Conservation (phyloP, 2,797 vertebrate species). For the Pelodytes ibericus region DNA sequence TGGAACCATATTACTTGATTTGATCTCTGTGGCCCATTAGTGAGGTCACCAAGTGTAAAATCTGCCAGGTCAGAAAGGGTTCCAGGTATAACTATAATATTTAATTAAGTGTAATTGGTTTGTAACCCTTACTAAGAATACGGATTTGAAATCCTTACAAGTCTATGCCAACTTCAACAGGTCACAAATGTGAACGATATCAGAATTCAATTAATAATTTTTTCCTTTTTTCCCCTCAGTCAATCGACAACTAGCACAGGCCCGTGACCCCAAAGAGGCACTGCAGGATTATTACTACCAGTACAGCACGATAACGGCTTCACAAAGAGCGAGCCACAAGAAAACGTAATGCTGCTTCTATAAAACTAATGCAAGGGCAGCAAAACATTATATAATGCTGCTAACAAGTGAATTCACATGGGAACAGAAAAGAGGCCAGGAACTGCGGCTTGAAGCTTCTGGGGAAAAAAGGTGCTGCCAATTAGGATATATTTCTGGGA, state of each 20-base stretch:
- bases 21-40: too few relatives aligned
- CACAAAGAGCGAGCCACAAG: not conserved
- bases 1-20: too few relatives aligned
- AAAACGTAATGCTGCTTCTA: constrained; percentile 25
- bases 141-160: too few relatives aligned
- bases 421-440: constrained; percentile 17
- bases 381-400: constrained; percentile 8
- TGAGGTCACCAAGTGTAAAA: too few relatives aligned
- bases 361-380: constrained; percentile 10
- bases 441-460: constrained; percentile 2
- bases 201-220: not conserved
- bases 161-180: not conserved
- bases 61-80: too few relatives aligned
- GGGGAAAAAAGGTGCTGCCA: constrained; percentile 25
- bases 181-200: not conserved
- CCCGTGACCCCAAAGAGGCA: constrained; percentile 15
- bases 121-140: not conserved
- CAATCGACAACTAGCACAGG: constrained; percentile 27
- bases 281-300: constrained; percentile 35
- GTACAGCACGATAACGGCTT: constrained; percentile 12
- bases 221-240: constrained; percentile 34
- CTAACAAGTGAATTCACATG: constrained; percentile 19
- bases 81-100: too few relatives aligned
- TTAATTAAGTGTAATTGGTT: not conserved
- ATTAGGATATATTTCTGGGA: constrained; percentile 39